Base-by-base conservation (phyloP, 2,888 invertebrate species). In the Aromia moschata region DNA sequence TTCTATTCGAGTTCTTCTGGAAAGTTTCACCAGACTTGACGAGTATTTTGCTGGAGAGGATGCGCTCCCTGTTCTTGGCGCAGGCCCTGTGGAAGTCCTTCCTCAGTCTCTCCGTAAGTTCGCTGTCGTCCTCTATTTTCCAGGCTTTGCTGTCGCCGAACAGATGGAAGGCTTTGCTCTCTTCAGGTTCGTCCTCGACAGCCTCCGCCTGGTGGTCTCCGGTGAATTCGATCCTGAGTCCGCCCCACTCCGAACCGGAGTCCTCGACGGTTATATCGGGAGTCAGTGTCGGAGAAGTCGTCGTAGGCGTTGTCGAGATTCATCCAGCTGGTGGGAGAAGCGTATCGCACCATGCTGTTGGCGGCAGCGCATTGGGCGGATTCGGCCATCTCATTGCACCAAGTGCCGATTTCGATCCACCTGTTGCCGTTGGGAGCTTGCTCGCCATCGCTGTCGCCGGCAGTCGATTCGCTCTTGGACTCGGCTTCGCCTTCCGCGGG, bases 311-410 rank as follows among this genome's bases (percentile, higher is more conserved):
- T 69, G 12, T 68, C 62, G 3, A 64, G 53, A 58, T 76, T 70
- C 61, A 79, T 66, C 82, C 82, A 83, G 68, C 81, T 82, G 10
- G 83, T 83, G 0, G 86, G 86, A 1, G 87, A 86, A 5, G 83
- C 83, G 68, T 86, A 86, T 10, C 85, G 77, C 1, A 85, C 70
- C n/a, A 71, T 30, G 31, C 82, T 80, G 33, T 44, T 82, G 0
- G 81, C 78, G 38, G 82, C 83, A 10, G 83, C 83, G 1, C 82
- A 77, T 66, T 81, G 77, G 20, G 80, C 74, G 67, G 68, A 73
- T 46, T 83, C 82, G 0, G 93, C 92, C 94, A 94, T 94, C 51
- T 94, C 94, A 77, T 94, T 95, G 0, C 92, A 91, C 95, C 95
- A 95, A 0, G 90, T 94, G 5, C 94, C 95, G 44, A 95, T 94